Evolutionary conservation across 2,888 invertebrate genomes (phyloP), one percentile per base, ranked within the genome.

Genomic region (Euclidia mi): DNA sequence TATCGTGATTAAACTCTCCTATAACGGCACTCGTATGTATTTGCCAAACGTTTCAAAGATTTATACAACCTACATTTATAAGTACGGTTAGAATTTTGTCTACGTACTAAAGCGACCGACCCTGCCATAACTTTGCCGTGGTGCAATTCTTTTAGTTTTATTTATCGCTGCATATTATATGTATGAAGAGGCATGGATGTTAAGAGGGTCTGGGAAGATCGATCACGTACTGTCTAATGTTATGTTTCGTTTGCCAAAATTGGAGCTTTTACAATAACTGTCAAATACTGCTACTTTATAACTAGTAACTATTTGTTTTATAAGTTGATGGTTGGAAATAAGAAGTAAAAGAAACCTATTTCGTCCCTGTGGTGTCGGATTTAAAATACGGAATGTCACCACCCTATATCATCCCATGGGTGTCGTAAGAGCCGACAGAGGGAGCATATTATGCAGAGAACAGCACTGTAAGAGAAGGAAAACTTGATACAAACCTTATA

Each of bases 1-100:
- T 85, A 83, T 80, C 82, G 72, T 80, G 85, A 85, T 85, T 85
- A 83, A 85, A 84, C 38, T 70, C 65, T 66, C 61, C 65, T 63
- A 52, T 72, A 71, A 59, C 50, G 56, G 73, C 71, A 62, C 53
- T 71, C 71, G 73, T 71, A 51, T 66, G 64, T 72, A 74, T 71
- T 80, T 65, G 78, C 78, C 79, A 80, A 84, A 43, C 61, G 66
- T 60, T 76, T 67, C 52, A 64, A 51, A 67, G 64, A 77, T 75
- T 75, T 75, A 61, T 71, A 49, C 40, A 15, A 49, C 44, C 48
- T 37, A 62, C 58, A 65, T 70, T 61, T 71, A 69, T 56, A 59
- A 49, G 59, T 60, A 56, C 53, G 55, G 64, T 56, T 55, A 48
- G 60, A 53, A 62, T 66, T 69, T 72, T 71, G 71, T 70, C 71